phyloP scores from a whole-genome alignment of 1,140 invertebrate species.

The Temnothorax nylanderi region DNA sequence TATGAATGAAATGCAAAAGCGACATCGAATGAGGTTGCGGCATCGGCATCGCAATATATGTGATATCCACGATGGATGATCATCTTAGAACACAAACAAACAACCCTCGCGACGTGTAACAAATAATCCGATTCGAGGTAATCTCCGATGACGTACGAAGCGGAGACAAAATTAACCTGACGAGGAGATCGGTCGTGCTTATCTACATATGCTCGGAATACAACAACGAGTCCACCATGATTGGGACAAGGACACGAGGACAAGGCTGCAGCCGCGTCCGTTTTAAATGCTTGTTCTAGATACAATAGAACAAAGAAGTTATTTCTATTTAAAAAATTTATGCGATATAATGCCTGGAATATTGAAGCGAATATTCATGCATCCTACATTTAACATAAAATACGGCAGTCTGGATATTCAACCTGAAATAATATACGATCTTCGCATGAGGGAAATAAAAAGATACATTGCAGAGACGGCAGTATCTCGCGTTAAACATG shows the following conservation, averaged over 20 bases:
- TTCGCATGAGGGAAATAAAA: not conserved
- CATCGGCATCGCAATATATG: not conserved
- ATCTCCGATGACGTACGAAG: slow-evolving; percentile 32
- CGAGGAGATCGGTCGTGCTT: not conserved
- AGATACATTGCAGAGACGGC: not conserved
- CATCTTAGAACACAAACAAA: slow-evolving; percentile 15
- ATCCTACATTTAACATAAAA: slow-evolving; percentile 9
- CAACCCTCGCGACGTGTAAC: not conserved
- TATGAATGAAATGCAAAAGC: slow-evolving; percentile 4
- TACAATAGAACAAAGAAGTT: not conserved
- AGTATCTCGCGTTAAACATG: not conserved
- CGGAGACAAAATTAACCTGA: slow-evolving; percentile 37
- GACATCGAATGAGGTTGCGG: not conserved
- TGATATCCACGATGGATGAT: slow-evolving; percentile 20
- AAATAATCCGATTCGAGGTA: slow-evolving; percentile 8
- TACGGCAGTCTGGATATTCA: not conserved
- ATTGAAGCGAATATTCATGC: not conserved
- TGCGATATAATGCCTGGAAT: not conserved
- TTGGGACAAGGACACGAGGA: slow-evolving; percentile 5
- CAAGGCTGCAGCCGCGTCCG: not conserved
- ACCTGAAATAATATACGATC: slow-evolving; percentile 3
- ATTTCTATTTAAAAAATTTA: not conserved
- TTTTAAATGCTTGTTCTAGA: not conserved
- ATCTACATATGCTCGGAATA: not conserved
- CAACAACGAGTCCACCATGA: slow-evolving; percentile 8